A percentile compares a stretch with the other conserved stretches of the same genome.
These are phyloP conservation scores for Brachypalpus laphriformis DNA, from an alignment of 2,888 invertebrate genomes.

Conservation along the genomic window DNA sequence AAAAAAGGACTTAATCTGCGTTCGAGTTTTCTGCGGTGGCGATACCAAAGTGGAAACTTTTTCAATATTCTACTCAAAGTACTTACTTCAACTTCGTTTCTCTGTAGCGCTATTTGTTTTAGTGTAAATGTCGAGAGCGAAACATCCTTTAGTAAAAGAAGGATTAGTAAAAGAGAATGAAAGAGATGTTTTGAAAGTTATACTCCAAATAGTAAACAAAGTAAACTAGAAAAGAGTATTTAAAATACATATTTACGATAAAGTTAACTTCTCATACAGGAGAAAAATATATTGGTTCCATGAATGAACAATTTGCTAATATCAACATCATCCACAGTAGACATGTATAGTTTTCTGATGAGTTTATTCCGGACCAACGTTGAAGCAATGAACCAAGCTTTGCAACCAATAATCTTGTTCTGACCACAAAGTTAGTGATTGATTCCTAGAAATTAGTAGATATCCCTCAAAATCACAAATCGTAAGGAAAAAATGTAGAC, in stretches of 20 bases:
- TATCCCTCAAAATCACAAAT: too few relatives aligned
- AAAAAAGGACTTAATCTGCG: slow-evolving; percentile 46
- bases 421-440: too few relatives aligned
- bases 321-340: not conserved
- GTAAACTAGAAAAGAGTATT: slow-evolving; percentile 32
- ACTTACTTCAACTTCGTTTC: slow-evolving; percentile 56
- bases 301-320: not conserved
- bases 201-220: slow-evolving; percentile 38
- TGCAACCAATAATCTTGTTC: too few relatives aligned
- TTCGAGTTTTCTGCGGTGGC: slow-evolving; percentile 25
- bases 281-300: not conserved
- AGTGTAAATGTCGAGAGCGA: slow-evolving; percentile 54
- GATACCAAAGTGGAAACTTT: slow-evolving; percentile 61
- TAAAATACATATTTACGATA: slow-evolving; percentile 35
- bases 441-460: too few relatives aligned
- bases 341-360: not conserved
- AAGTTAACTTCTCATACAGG: slow-evolving; percentile 7
- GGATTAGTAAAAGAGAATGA: slow-evolving; percentile 57
- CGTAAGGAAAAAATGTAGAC: too few relatives aligned
- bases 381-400: too few relatives aligned
- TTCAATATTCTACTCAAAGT: slow-evolving; percentile 69
- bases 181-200: slow-evolving; percentile 57
- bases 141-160: slow-evolving; percentile 32
- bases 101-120: slow-evolving; percentile 29
- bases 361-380: not conserved